Evolutionary conservation across 2,888 invertebrate genomes (phyloP), one percentile per base, ranked within the genome.

Genomic region (Amphipoea lucens): DNA sequence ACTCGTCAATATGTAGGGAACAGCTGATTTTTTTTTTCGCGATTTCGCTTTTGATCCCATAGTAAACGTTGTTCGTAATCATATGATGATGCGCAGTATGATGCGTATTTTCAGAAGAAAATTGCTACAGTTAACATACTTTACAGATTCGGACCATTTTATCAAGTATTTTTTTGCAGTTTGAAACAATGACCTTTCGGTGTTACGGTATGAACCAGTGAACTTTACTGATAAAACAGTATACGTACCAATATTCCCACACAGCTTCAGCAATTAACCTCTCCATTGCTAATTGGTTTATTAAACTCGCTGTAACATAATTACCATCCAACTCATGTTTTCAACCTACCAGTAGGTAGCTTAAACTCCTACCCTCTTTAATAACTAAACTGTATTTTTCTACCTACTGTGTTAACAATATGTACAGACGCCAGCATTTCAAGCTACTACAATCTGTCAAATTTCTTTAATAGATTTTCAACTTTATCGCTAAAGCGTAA

Each of bases 281-380:
- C 70, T 54, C 14, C 17, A 40, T 20, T 48, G 11, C 9, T 71
- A 45, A 66, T 54, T 45, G 4, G 29, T 40, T 20, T 54, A 67
- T 23, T 36, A 14, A 62, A 36, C 51, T 54, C 29, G 0, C 29
- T 67, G 51, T 45, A 4, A 67, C 23, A 29, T 71, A 40, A 40
- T 29, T 60, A 79, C 79, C 65, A 62, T 62, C n/a, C 7, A 54
- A 20, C 17, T 84, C 54, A 68, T 68, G 5, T 66, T 77, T 83
- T 51, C 29, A 62, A 51, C 63, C 36, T 40, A 48, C n/a, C 72
- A 51, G 12, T 82, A 45, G 40, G 63, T 81, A 66, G n/a, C 67
- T 72, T 40, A 11, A 80, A 71, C 29, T 42, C 29, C 48, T 14
- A 42, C 11, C 9, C n/a, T 29, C n/a, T 65, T n/a, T 29, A 29